Conservation (phyloP, 2,113 vertebrate genomes). For the Tragelaphus imberbis region DNA sequence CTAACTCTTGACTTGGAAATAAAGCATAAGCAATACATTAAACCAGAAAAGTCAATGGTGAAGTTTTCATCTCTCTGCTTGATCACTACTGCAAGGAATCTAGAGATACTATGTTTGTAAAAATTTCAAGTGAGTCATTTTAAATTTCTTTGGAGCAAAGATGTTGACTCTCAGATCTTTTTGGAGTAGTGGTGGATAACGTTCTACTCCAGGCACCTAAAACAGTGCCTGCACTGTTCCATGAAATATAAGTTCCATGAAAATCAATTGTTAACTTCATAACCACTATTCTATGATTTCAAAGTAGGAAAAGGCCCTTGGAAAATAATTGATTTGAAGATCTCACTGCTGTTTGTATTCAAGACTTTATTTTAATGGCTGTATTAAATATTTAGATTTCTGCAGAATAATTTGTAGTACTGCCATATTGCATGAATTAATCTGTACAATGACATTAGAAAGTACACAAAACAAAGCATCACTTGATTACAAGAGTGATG, state of each 20-base stretch:
- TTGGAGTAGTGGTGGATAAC: not conserved
- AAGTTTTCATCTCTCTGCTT: not conserved
- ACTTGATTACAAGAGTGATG: not conserved
- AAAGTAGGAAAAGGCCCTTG: not conserved
- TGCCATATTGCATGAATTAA: not conserved
- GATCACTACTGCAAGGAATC: not conserved
- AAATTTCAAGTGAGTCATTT: not conserved
- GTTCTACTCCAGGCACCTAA: not conserved
- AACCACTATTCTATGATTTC: not conserved
- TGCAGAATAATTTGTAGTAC: not conserved
- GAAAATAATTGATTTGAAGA: not conserved
- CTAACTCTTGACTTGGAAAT: not conserved
- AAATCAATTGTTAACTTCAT: not conserved
- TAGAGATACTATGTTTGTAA: not conserved
- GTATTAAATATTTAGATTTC: not conserved
- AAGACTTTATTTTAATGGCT: not conserved
- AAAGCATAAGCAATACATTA: not conserved
- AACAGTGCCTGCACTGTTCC: not conserved
- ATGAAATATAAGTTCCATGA: not conserved
- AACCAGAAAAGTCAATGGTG: not conserved
- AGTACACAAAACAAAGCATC: not conserved
- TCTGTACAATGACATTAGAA: not conserved
- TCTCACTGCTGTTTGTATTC: not conserved
- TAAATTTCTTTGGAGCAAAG: not conserved
- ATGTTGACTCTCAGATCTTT: not conserved